These are phyloP conservation scores for Istiophorus platypterus DNA, from an alignment of 2,113 vertebrate genomes.

Conservation along the genomic window DNA sequence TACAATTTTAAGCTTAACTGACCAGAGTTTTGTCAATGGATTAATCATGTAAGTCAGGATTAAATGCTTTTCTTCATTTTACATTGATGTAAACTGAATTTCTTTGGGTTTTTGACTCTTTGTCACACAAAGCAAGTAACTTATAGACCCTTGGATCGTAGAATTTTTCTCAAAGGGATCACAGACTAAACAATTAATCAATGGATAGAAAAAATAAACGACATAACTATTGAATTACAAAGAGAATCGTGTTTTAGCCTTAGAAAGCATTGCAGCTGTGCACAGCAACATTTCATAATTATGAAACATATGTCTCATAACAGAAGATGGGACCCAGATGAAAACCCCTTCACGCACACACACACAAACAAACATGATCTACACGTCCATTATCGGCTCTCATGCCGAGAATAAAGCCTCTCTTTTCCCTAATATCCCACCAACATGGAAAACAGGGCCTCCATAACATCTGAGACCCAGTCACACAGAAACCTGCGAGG, in stretches of 20 bases:
- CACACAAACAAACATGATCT: conserved; percentile 6
- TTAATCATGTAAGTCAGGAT: not conserved
- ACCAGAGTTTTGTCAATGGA: not conserved
- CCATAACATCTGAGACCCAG: conserved; percentile 54
- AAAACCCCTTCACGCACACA: conserved; percentile 3
- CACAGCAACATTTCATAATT: not conserved
- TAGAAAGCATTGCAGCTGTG: no score
- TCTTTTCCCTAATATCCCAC: conserved; percentile 44
- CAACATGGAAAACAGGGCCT: conserved; percentile 60
- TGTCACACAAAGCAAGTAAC: no score
- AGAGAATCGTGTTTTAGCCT: no score
- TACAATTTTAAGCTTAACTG: no score
- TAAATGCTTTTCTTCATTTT: not conserved
- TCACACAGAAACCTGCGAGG: conserved; percentile 62
- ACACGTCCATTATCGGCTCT: conserved; percentile 10
- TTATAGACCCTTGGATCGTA: no score
- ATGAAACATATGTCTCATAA: not conserved
- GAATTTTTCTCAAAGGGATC: no score
- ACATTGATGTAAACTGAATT: no score
- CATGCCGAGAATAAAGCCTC: conserved; percentile 54
- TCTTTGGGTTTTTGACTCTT: not conserved
- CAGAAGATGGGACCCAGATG: conserved; percentile 5
- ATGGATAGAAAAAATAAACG: not conserved
- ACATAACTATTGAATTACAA: no score
- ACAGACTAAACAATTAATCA: not conserved